phyloP scores from a whole-genome alignment of 2,888 invertebrate species.

The Altica lythri region DNA sequence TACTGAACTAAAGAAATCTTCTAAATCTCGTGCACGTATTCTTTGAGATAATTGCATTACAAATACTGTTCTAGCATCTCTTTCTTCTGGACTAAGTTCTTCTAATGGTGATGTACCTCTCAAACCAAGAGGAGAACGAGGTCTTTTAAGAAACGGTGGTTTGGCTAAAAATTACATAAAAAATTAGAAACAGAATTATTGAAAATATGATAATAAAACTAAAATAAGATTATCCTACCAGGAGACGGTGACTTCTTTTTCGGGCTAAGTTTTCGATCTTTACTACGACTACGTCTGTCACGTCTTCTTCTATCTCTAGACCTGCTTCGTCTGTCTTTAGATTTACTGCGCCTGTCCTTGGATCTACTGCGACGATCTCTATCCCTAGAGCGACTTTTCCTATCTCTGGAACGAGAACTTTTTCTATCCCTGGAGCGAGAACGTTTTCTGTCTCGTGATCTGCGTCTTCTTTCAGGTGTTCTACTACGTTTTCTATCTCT shows the following conservation, averaged over 20 bases:
- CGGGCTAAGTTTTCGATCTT: conserved; percentile 38
- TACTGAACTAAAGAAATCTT: conserved; percentile 98
- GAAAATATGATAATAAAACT: background rate
- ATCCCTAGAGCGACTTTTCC: conserved; percentile 39
- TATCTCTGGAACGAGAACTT: conserved; percentile 28
- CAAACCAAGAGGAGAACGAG: conserved; percentile 46
- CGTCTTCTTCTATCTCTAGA: conserved; percentile 43
- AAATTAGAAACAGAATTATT: background rate
- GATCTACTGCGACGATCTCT: conserved; percentile 47
- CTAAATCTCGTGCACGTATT: conserved; percentile 90
- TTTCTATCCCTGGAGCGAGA: conserved; percentile 41
- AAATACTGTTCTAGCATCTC: conserved; percentile 98
- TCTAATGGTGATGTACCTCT: conserved; percentile 66
- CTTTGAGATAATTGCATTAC: conserved; percentile 97
- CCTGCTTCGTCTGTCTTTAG: conserved; percentile 57
- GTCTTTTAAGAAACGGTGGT: conserved; percentile 32
- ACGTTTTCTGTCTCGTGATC: conserved; percentile 47
- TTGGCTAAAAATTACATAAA: conserved; percentile 12
- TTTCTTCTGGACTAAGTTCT: conserved; percentile 92
- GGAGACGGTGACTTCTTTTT: conserved; percentile 41
- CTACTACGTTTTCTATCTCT: conserved; percentile 58
- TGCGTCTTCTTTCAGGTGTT: conserved; percentile 52
- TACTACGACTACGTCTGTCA: conserved; percentile 39
- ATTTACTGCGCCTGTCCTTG: conserved; percentile 40
- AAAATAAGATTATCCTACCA: conserved; percentile 16